These are phyloP conservation scores for Phyllopteryx taeniolatus DNA, from an alignment of 2,113 vertebrate genomes.

Conservation along the genomic window DNA sequence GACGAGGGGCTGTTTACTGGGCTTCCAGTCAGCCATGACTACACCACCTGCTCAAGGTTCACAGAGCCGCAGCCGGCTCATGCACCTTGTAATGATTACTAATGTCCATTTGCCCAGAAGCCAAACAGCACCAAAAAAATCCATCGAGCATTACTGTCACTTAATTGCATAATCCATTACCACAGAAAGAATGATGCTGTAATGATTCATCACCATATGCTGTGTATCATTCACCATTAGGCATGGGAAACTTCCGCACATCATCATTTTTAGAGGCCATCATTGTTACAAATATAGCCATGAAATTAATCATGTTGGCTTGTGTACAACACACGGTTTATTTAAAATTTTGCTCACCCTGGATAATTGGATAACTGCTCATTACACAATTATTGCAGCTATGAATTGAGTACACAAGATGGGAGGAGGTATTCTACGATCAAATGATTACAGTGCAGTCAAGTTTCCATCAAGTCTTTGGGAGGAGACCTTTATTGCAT, in stretches of 20 bases:
- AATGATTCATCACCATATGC: neutral
- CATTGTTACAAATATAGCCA: neutral
- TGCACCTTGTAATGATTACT: conserved; percentile 49
- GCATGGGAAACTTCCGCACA: neutral
- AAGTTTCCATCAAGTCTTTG: no score
- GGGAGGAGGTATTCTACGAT: neutral
- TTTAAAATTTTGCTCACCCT: neutral
- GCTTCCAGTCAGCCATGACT: conserved; percentile 45
- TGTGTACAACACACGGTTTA: neutral
- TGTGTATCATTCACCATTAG: neutral
- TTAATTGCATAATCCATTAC: neutral
- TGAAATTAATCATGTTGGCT: neutral
- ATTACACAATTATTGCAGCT: neutral
- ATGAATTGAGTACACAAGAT: neutral
- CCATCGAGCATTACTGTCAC: neutral
- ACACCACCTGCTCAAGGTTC: conserved; percentile 46
- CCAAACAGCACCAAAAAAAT: conserved; percentile 45
- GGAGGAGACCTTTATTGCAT: no score
- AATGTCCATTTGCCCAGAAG: conserved; percentile 55
- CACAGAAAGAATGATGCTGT: neutral
- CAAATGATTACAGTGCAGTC: neutral
- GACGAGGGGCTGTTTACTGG: conserved; percentile 23
- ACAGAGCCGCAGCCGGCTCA: conserved; percentile 36
- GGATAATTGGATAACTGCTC: neutral
- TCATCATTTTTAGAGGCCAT: neutral